phyloP scores from a whole-genome alignment of 2,888 invertebrate genomes.

The Horisme vitalbata region DNA sequence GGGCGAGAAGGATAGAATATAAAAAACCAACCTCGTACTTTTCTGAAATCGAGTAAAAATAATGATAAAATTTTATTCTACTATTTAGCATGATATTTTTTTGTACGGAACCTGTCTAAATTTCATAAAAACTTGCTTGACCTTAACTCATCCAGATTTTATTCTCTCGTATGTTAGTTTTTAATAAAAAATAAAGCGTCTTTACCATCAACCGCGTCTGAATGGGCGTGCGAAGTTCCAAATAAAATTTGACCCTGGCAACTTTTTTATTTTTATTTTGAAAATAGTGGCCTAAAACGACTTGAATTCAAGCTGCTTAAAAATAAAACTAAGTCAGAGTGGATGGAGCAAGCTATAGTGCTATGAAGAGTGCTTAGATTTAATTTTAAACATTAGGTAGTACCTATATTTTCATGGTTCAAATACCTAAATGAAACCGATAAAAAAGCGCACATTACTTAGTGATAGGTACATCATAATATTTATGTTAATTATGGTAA shows the following conservation, averaged over 20 bases:
- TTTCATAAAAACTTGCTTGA: not conserved
- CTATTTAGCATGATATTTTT: not conserved
- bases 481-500: no score
- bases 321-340: not conserved
- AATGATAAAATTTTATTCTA: no score
- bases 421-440: no score
- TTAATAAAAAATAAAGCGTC: constrained; percentile 2
- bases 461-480: no score
- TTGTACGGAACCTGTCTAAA: not conserved
- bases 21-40: no score
- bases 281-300: constrained; percentile 11
- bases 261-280: constrained; percentile 15
- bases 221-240: constrained; percentile 14
- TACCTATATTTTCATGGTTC: no score
- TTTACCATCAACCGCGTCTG: not conserved
- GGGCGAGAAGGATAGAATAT: no score
- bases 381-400: no score
- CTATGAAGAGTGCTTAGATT: no score
- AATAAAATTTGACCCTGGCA: constrained; percentile 15
- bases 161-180: not conserved
- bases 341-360: not conserved
- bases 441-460: no score
- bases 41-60: no score
- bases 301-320: constrained; percentile 5
- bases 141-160: not conserved